Conservation (phyloP, 2,113 vertebrate species). For the Zapus hudsonius region DNA sequence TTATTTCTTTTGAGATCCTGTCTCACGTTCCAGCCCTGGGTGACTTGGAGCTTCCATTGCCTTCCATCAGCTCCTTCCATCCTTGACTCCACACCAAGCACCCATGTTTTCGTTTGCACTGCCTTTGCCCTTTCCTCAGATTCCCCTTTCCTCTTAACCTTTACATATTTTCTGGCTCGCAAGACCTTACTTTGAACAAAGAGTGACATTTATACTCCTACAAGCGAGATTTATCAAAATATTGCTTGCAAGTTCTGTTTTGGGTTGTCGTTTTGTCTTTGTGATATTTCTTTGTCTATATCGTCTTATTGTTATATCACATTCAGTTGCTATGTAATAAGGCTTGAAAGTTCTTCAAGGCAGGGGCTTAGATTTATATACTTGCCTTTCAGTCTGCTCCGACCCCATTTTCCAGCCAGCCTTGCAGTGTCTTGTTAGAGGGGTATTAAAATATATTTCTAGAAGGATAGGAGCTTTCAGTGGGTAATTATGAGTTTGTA, state of each 20-base stretch:
- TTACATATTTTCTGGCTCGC: background rate
- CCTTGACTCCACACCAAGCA: background rate
- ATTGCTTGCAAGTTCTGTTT: background rate
- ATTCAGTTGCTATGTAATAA: background rate
- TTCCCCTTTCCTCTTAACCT: background rate
- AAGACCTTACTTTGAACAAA: background rate
- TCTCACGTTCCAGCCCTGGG: too few relatives aligned
- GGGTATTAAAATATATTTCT: slow-evolving; percentile 23
- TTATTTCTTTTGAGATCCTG: too few relatives aligned
- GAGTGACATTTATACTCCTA: background rate
- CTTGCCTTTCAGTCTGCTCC: background rate
- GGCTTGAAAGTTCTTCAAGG: background rate
- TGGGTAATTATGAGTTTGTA: background rate
- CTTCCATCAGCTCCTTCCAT: too few relatives aligned
- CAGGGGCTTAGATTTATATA: background rate
- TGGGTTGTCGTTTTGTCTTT: background rate
- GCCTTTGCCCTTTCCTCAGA: slow-evolving; percentile 9
- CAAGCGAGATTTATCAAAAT: background rate
- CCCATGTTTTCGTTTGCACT: background rate
- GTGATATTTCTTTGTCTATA: background rate
- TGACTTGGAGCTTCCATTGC: too few relatives aligned
- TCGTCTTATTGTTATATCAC: background rate
- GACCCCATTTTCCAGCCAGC: background rate
- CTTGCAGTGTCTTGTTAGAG: background rate
- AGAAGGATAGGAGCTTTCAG: background rate